These are phyloP conservation scores for Aviceda subcristata DNA, from an alignment of 2,113 vertebrate genomes.

Conservation along the genomic window DNA sequence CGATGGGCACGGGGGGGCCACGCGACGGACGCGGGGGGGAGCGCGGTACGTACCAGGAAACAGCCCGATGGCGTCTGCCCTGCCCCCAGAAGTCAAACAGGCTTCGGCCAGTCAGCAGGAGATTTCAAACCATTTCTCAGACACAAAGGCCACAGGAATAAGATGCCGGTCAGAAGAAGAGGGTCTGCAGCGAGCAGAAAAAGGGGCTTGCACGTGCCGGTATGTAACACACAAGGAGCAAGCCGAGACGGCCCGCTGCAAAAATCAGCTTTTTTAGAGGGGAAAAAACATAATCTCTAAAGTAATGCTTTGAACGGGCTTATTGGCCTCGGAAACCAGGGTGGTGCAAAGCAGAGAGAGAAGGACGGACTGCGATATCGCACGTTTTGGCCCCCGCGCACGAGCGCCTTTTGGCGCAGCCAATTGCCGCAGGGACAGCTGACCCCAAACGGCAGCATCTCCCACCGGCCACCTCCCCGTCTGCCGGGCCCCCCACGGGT, in stretches of 20 bases:
- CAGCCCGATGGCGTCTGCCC: slow-evolving; percentile 83
- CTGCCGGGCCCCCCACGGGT: no score
- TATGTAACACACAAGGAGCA: neutral
- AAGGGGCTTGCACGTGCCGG: slow-evolving; percentile 22
- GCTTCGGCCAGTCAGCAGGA: slow-evolving; percentile 94
- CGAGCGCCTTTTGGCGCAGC: fast-evolving
- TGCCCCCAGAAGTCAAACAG: slow-evolving; percentile 85
- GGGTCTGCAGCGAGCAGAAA: slow-evolving; percentile 80
- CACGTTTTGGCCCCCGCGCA: neutral
- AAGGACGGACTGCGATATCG: fast-evolving
- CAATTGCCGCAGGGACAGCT: fast-evolving
- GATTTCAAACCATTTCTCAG: slow-evolving; percentile 99
- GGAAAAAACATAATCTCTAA: neutral
- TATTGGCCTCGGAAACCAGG: neutral
- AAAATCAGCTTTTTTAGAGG: neutral
- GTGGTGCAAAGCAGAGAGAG: neutral
- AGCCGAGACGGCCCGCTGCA: neutral
- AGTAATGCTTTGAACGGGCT: neutral
- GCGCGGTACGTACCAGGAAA: slow-evolving; percentile 83
- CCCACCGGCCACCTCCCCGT: neutral
- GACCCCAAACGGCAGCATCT: neutral
- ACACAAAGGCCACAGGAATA: slow-evolving; percentile 99
- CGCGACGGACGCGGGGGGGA: neutral
- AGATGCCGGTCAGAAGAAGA: slow-evolving; percentile 95
- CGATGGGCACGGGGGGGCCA: fast-evolving